phyloP scores from a whole-genome alignment of 1,140 invertebrate species.

The Olivierus martensii region DNA sequence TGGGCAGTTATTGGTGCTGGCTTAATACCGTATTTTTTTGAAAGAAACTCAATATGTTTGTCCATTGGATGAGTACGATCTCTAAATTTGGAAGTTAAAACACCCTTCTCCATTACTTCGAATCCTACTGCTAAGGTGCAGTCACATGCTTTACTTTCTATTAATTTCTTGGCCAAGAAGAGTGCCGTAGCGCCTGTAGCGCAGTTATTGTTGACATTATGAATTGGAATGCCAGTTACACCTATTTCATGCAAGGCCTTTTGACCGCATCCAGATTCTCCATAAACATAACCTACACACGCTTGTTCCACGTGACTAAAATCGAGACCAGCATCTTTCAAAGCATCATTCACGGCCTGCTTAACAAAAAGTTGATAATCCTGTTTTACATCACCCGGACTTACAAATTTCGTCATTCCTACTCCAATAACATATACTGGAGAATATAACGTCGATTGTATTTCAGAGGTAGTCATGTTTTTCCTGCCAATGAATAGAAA shows the following conservation, averaged over 20 bases:
- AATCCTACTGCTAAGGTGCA: constrained; percentile 90
- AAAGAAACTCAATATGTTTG: constrained; percentile 75
- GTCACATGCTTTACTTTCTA: constrained; percentile 68
- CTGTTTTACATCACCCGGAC: constrained; percentile 62
- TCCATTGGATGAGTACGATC: constrained; percentile 91
- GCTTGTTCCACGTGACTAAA: constrained; percentile 76
- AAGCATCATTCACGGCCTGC: constrained; percentile 78
- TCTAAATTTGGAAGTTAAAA: constrained; percentile 58
- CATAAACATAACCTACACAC: constrained; percentile 87
- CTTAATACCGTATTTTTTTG: constrained; percentile 60
- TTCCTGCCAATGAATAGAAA: no score
- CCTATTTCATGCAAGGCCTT: constrained; percentile 86
- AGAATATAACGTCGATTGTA: constrained; percentile 17
- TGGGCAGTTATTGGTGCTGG: constrained; percentile 77
- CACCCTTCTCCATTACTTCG: constrained; percentile 95
- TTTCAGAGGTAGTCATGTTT: no score
- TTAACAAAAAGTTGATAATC: constrained; percentile 93
- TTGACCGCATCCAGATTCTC: constrained; percentile 93
- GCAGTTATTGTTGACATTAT: constrained; percentile 98
- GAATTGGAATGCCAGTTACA: constrained; percentile 91
- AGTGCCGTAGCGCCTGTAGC: constrained; percentile 89
- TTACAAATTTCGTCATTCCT: constrained; percentile 94
- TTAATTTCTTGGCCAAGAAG: constrained; percentile 73
- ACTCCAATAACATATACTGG: constrained; percentile 84
- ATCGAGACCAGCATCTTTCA: constrained; percentile 68